Evolutionary conservation across 2,113 vertebrate species (phyloP).

Genomic region (Caranx ignobilis): DNA sequence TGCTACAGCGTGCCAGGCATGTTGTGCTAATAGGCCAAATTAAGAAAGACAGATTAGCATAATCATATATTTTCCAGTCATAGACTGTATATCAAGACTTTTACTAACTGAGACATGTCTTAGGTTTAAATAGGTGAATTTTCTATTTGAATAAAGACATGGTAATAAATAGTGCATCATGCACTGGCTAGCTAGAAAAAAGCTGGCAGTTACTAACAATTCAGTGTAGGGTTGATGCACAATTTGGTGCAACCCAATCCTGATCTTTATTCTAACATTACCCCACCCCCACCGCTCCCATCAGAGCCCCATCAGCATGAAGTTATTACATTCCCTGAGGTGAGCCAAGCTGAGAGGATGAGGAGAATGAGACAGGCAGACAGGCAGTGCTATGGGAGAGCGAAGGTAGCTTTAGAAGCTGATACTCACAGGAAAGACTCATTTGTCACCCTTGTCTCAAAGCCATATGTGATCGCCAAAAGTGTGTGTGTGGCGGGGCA

Average conservation of each 20-base stretch:
- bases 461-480: conserved; percentile 67
- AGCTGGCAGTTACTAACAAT: not conserved
- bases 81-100: not conserved
- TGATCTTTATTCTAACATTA: conserved; percentile 85
- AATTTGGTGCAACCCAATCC: conserved; percentile 22
- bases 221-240: not conserved
- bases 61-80: not conserved
- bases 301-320: conserved; percentile 52
- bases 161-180: not conserved
- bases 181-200: not conserved
- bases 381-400: conserved; percentile 44
- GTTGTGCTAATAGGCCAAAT: not conserved
- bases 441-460: conserved; percentile 80
- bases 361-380: conserved; percentile 44
- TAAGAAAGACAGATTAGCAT: not conserved
- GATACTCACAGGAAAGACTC: conserved; percentile 76
- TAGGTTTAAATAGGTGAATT: no score
- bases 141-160: no score
- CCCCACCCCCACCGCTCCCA: conserved; percentile 55
- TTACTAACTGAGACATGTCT: no score
- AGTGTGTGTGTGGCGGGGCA: conserved; percentile 51
- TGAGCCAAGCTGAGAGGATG: conserved; percentile 51
- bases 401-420: conserved; percentile 73
- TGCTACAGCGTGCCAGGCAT: not conserved
- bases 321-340: conserved; percentile 68